Evolutionary conservation across 2,113 vertebrate species (phyloP).

Genomic region (Phylloscopus trochilus): DNA sequence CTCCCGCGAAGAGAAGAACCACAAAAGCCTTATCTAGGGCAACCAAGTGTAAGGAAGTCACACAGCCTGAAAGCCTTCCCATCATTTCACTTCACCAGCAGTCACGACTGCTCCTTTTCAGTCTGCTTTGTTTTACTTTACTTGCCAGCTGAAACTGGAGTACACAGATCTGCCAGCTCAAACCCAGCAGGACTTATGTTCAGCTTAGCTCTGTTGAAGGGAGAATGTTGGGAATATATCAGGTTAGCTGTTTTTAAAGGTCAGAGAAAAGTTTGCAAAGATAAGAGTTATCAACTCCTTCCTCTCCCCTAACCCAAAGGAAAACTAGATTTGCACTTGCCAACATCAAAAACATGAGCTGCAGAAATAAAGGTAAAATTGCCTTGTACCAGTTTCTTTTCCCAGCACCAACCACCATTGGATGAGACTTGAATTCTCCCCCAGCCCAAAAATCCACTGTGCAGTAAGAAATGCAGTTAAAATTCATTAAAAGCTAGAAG

Average conservation of each 20-base stretch:
- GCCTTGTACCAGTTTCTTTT: not conserved
- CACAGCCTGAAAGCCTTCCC: not conserved
- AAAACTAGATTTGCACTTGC: not conserved
- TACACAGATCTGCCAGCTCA: not conserved
- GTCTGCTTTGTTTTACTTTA: not conserved
- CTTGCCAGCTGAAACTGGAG: not conserved
- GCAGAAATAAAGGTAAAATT: not conserved
- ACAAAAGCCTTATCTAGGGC: conserved; percentile 4
- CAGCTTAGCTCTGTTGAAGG: not conserved
- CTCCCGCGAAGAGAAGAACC: not conserved
- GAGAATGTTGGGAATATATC: not conserved
- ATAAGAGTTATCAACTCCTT: not conserved
- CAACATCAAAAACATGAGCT: not conserved
- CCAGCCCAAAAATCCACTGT: not conserved
- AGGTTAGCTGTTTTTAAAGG: not conserved
- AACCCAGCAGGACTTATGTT: not conserved
- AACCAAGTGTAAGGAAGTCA: not conserved
- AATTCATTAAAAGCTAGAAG: not conserved
- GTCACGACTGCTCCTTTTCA: not conserved
- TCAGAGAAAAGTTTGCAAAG: not conserved
- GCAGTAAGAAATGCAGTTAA: not conserved
- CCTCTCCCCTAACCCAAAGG: not conserved
- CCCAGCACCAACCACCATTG: not conserved
- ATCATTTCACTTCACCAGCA: not conserved
- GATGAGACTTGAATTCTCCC: not conserved